These are phyloP conservation scores for Idaea straminata DNA, from an alignment of 2,888 invertebrate species.

Conservation along the genomic window DNA sequence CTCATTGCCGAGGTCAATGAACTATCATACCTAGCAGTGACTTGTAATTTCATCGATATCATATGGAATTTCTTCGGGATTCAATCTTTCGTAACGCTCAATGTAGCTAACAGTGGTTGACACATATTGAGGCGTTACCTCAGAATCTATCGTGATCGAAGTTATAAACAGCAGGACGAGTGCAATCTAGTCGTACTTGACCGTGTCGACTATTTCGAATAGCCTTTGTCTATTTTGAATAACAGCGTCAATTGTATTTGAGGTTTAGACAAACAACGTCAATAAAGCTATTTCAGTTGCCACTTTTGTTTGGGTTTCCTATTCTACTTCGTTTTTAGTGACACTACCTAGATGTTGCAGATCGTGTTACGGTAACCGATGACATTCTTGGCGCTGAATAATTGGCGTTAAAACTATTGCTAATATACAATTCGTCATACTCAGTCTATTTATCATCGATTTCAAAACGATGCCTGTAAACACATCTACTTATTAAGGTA, in stretches of 20 bases:
- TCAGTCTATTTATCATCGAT: neutral
- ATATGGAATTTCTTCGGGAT: conserved; percentile 1
- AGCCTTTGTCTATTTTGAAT: conserved; percentile 15
- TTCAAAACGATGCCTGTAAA: conserved; percentile 9
- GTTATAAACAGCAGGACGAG: conserved; percentile 8
- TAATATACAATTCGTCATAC: neutral
- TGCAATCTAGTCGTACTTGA: conserved; percentile 9
- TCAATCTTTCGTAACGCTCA: neutral
- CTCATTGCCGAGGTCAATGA: conserved; percentile 64
- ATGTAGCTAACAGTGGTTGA: neutral
- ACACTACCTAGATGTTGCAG: neutral
- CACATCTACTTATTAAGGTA: neutral
- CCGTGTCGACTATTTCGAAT: conserved; percentile 13
- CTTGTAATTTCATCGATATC: conserved; percentile 13
- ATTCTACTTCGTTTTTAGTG: conserved; percentile 6
- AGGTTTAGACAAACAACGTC: conserved; percentile 14
- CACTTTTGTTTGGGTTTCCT: conserved; percentile 13
- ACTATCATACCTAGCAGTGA: conserved; percentile 35
- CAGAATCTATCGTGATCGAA: neutral
- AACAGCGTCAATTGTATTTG: conserved; percentile 17
- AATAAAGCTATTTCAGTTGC: conserved; percentile 13
- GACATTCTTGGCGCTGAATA: neutral
- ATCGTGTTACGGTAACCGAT: conserved; percentile 1
- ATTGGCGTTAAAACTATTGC: neutral
- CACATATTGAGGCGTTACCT: neutral